phyloP scores from a whole-genome alignment of 2,797 vertebrate genomes.

The Rhinichthys osculus region DNA sequence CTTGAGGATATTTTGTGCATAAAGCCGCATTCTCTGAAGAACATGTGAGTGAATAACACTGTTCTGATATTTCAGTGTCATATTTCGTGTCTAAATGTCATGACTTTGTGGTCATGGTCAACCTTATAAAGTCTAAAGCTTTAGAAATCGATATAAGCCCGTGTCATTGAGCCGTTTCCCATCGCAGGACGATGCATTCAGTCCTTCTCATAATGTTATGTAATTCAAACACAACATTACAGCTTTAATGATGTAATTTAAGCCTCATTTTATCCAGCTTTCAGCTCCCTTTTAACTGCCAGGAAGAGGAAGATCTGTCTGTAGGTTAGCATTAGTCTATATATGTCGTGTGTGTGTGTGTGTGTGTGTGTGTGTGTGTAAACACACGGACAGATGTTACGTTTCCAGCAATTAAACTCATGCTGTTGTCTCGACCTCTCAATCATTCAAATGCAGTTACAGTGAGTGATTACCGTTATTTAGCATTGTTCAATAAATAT shows the following conservation, averaged over 20 bases:
- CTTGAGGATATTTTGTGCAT: background rate
- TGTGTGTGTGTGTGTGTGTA: background rate
- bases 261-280: conserved; percentile 2
- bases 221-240: background rate
- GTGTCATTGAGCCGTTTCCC: background rate
- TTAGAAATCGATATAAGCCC: background rate
- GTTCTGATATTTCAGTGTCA: background rate
- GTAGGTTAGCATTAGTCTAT: background rate
- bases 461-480: background rate
- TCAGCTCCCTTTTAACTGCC: background rate
- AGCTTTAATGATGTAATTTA: conserved; percentile 10
- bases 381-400: background rate
- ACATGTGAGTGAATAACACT: background rate
- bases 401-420: background rate
- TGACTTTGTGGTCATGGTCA: background rate
- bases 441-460: conserved; percentile 38
- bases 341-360: background rate
- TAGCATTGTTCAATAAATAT: background rate
- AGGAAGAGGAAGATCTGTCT: background rate
- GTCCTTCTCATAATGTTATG: background rate
- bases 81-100: background rate
- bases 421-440: conserved; percentile 11
- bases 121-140: background rate
- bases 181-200: background rate
- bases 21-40: background rate